A percentile compares a stretch with the other conserved stretches of the same genome.
Conservation (phyloP, 2,797 vertebrate species). For the Choloepus didactylus region DNA sequence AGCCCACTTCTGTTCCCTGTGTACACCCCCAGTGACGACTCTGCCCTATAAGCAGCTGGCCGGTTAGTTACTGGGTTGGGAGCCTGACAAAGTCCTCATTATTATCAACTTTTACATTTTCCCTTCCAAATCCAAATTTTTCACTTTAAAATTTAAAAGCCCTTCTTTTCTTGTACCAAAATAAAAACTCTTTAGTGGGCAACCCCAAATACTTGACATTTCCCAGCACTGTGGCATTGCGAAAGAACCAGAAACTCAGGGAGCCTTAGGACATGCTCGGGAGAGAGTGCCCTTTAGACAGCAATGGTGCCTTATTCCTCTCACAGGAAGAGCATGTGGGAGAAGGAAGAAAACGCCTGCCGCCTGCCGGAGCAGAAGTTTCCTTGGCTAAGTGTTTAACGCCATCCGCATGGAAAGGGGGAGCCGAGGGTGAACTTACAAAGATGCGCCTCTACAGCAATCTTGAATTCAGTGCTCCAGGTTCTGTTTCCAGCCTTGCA, state of each 20-base stretch:
- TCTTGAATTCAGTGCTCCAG: neutral
- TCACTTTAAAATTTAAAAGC: conserved; percentile 81
- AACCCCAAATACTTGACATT: conserved; percentile 82
- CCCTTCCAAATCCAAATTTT: conserved; percentile 83
- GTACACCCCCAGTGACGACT: neutral
- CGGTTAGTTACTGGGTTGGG: conserved; percentile 77
- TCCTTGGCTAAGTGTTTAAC: neutral
- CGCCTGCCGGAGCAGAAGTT: conserved; percentile 44
- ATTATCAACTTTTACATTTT: conserved; percentile 78
- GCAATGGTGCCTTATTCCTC: conserved; percentile 76
- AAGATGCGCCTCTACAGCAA: neutral
- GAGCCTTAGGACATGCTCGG: conserved; percentile 72
- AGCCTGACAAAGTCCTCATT: conserved; percentile 77
- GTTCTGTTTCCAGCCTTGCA: neutral
- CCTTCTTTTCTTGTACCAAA: conserved; percentile 77
- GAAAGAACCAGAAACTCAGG: conserved; percentile 76
- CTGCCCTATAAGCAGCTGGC: neutral
- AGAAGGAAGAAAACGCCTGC: conserved; percentile 71
- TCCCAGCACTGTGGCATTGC: conserved; percentile 69
- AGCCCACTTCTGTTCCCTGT: neutral
- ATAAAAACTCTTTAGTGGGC: conserved; percentile 82
- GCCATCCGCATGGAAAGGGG: neutral
- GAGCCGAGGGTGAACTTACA: neutral
- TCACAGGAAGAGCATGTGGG: conserved; percentile 70
- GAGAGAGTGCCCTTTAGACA: conserved; percentile 79